phyloP scores from a whole-genome alignment of 2,797 vertebrate species.

The Fundulus diaphanus region DNA sequence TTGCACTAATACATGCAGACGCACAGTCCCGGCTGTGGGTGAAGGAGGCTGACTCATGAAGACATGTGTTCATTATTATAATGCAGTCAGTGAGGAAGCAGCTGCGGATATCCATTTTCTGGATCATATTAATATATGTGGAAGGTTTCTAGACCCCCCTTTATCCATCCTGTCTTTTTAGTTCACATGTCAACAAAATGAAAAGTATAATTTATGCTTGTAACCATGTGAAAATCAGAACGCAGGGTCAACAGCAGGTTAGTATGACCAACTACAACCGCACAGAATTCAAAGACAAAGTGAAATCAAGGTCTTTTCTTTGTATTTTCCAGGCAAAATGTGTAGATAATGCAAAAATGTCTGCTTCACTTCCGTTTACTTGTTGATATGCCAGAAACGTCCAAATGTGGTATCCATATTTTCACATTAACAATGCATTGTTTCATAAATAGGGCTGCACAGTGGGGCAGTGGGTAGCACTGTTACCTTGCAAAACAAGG shows the following conservation, averaged over 20 bases:
- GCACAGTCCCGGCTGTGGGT: conserved; percentile 29
- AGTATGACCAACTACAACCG: conserved; percentile 21
- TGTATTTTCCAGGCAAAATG: too few relatives aligned
- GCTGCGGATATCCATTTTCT: conserved; percentile 40
- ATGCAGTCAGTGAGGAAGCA: conserved; percentile 65
- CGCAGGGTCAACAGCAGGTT: conserved; percentile 32
- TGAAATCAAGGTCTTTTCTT: not conserved
- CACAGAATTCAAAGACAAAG: not conserved
- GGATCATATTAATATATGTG: conserved; percentile 33
- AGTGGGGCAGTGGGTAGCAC: too few relatives aligned
- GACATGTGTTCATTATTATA: conserved; percentile 73
- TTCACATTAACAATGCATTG: too few relatives aligned
- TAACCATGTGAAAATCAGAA: conserved; percentile 17
- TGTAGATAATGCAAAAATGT: not conserved
- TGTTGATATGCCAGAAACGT: too few relatives aligned
- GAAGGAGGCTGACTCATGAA: conserved; percentile 63
- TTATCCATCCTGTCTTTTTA: not conserved
- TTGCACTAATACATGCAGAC: conserved; percentile 19
- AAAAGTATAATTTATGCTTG: not conserved
- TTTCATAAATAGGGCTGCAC: too few relatives aligned
- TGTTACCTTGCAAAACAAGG: too few relatives aligned
- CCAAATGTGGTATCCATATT: too few relatives aligned
- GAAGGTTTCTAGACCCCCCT: conserved; percentile 9
- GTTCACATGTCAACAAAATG: not conserved
- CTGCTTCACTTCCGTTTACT: not conserved